Conservation (phyloP, 92 coral and sea anemone genomes). For the Anthopleura xanthogrammica region DNA sequence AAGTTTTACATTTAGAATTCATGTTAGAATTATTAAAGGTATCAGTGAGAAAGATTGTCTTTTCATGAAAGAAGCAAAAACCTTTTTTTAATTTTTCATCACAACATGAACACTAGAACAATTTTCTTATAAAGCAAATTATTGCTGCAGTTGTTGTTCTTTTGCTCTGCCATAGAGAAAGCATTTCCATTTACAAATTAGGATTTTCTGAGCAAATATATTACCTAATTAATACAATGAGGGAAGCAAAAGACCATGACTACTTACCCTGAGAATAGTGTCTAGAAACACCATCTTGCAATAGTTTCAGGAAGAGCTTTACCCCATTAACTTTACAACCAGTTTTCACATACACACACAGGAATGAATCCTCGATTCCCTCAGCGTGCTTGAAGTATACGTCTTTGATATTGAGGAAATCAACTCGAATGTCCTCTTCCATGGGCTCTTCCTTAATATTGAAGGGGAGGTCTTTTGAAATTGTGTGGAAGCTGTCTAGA, state of each 20-base stretch:
- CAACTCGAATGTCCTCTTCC: neutral
- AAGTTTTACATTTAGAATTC: neutral
- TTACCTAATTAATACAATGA: neutral
- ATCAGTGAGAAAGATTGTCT: neutral
- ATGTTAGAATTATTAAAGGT: neutral
- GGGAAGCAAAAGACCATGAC: neutral
- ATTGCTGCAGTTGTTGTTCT: no score
- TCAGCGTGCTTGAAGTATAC: conserved; percentile 4
- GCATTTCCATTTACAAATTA: no score
- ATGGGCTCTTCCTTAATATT: neutral
- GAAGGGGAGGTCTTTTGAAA: neutral
- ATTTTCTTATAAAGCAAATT: neutral
- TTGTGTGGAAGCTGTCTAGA: neutral
- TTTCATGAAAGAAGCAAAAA: no score
- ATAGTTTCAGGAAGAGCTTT: neutral
- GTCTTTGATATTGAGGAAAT: neutral
- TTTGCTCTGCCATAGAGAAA: no score
- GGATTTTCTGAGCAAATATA: no score
- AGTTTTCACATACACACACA: neutral
- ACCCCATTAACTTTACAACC: neutral
- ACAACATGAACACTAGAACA: neutral
- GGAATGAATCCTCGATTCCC: neutral
- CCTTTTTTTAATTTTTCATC: no score
- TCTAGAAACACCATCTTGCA: neutral
- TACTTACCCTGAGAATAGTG: neutral